Evolutionary conservation across 2,888 invertebrate genomes (phyloP).

Genomic region (Perizoma affinitatum): DNA sequence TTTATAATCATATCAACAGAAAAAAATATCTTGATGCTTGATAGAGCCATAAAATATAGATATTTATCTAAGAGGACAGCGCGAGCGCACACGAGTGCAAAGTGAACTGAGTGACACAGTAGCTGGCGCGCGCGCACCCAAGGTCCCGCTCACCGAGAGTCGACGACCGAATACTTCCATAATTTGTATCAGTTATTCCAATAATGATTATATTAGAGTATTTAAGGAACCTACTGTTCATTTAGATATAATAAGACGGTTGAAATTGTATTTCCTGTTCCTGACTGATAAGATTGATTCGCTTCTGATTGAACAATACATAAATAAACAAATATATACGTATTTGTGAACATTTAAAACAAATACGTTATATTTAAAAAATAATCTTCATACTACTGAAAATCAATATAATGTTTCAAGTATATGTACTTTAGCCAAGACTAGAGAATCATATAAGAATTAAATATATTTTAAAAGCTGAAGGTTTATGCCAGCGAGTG

Average conservation of each 20-base stretch:
- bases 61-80: conserved; percentile 44
- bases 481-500: no score
- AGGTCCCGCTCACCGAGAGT: conserved; percentile 49
- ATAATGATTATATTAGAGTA: conserved; percentile 15
- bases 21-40: neutral
- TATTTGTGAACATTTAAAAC: no score
- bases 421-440: no score
- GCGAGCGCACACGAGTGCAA: conserved; percentile 1
- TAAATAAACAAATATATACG: no score
- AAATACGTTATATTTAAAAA: no score
- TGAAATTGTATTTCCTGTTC: conserved; percentile 4
- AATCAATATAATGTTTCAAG: no score
- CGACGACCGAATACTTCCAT: conserved; percentile 58
- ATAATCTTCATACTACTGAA: no score
- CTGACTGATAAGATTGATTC: conserved; percentile 12
- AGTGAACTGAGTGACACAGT: conserved; percentile 53
- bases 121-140: conserved; percentile 64
- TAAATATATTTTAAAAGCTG: no score
- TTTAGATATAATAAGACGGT: conserved; percentile 11
- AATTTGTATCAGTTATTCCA: conserved; percentile 28
- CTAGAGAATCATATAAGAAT: no score
- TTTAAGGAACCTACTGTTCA: conserved; percentile 8
- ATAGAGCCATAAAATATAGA: conserved; percentile 4
- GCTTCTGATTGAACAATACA: conserved; percentile 7
- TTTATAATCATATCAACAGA: neutral